phyloP scores from a whole-genome alignment of 2,113 vertebrate genomes.

The Heterotis niloticus region DNA sequence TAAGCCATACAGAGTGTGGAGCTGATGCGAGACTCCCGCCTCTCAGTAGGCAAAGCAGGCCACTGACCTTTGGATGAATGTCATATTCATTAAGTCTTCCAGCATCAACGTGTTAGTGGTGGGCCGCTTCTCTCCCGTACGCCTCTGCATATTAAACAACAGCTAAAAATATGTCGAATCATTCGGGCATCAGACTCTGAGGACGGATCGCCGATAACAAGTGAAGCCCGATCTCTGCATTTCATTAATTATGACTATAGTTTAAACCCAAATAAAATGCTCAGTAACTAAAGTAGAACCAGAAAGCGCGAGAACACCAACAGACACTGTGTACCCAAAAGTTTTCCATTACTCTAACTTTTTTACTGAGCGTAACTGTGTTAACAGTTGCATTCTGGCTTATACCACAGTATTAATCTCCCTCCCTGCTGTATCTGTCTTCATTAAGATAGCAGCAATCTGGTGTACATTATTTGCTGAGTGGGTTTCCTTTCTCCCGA shows the following conservation, averaged over 20 bases:
- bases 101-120: background rate
- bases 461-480: constrained; percentile 57
- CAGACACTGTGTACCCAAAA: constrained; percentile 48
- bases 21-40: no score
- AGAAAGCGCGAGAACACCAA: constrained; percentile 8
- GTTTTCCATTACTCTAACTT: constrained; percentile 49
- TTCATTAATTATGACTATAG: constrained; percentile 26
- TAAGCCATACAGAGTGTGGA: no score
- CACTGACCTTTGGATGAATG: background rate
- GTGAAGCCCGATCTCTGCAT: background rate
- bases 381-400: constrained; percentile 60
- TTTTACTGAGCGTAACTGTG: constrained; percentile 55
- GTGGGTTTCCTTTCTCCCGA: constrained; percentile 49
- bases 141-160: no score
- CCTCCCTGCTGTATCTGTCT: constrained; percentile 53
- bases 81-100: background rate
- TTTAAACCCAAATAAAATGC: constrained; percentile 51
- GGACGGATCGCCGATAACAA: background rate
- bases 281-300: constrained; percentile 45
- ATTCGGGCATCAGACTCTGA: background rate
- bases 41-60: background rate
- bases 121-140: no score
- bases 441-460: constrained; percentile 59
- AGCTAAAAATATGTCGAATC: background rate
- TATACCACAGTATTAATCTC: constrained; percentile 49